A percentile compares a stretch with the other conserved stretches of the same genome.
Evolutionary conservation across 2,113 vertebrate genomes (phyloP).

Genomic region (Dipodomys ordii): DNA sequence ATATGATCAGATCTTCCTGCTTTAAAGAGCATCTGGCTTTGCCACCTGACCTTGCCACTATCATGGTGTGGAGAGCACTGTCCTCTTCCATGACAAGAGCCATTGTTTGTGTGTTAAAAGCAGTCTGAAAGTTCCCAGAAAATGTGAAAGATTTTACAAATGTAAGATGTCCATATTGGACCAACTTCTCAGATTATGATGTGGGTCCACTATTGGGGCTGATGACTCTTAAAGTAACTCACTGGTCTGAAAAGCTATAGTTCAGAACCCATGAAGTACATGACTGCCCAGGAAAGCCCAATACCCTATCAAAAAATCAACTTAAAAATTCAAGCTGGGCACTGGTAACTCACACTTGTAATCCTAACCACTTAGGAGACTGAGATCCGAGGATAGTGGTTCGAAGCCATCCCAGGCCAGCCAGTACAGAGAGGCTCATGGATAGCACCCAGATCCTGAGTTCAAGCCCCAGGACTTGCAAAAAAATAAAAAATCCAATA

Average conservation of each 20-base stretch:
- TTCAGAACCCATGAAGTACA: not conserved
- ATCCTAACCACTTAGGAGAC: too few species aligned
- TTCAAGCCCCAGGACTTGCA: not conserved
- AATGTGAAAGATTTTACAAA: too few species aligned
- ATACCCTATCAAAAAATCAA: not conserved
- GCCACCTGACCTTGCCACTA: not conserved
- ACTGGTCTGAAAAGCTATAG: not conserved
- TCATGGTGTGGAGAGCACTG: not conserved
- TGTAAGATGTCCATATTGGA: too few species aligned
- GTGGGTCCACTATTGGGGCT: not conserved
- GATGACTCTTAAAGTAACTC: not conserved
- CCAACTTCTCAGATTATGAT: conserved; percentile 4
- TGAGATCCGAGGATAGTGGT: too few species aligned
- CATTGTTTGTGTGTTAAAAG: too few species aligned
- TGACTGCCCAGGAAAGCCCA: not conserved
- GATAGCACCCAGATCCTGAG: not conserved
- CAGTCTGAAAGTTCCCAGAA: too few species aligned
- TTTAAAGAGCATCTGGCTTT: not conserved
- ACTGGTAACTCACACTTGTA: too few species aligned
- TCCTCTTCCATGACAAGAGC: not conserved
- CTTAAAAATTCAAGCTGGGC: not conserved
- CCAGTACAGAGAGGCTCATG: too few species aligned
- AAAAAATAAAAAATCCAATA: not conserved
- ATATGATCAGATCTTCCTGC: not conserved
- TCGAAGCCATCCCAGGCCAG: too few species aligned